Percentiles rank a stretch among this genome's conserved stretches.
These are phyloP conservation scores for Heliconius nattereri DNA, from an alignment of 1,140 invertebrate genomes.

Conservation along the genomic window DNA sequence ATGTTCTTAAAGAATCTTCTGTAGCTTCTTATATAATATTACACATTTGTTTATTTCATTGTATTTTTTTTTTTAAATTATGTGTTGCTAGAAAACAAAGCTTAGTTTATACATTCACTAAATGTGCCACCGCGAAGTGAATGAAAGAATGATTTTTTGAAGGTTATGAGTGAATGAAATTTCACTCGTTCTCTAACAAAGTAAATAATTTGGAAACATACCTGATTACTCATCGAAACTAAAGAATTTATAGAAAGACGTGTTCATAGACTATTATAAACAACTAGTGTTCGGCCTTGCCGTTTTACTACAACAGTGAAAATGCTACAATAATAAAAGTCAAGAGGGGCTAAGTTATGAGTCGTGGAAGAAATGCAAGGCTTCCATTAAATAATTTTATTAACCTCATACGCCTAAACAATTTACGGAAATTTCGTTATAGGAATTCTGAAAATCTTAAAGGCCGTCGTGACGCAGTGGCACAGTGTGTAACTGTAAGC, in stretches of 20 bases:
- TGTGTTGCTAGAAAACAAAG: too few relatives aligned
- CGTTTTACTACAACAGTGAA: constrained; percentile 72
- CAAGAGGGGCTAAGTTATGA: constrained; percentile 62
- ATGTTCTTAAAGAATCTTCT: not conserved
- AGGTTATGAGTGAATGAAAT: not conserved
- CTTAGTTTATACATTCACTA: not conserved
- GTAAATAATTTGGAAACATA: not conserved
- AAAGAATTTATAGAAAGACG: constrained; percentile 37
- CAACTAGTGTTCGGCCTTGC: constrained; percentile 63
- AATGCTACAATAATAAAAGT: constrained; percentile 73
- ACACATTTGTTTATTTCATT: too few relatives aligned
- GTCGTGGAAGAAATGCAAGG: constrained; percentile 50
- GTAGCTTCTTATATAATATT: too few relatives aligned
- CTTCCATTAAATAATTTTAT: constrained; percentile 68
- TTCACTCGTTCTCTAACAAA: not conserved
- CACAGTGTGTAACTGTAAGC: too few relatives aligned
- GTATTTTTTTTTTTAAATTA: too few relatives aligned
- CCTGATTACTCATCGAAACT: constrained; percentile 7
- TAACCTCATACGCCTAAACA: constrained; percentile 56
- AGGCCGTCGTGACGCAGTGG: too few relatives aligned
- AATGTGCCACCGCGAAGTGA: not conserved
- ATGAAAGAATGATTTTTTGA: not conserved
- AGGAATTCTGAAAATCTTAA: constrained; percentile 28
- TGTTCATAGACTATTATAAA: constrained; percentile 52
- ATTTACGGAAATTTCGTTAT: constrained; percentile 55